phyloP scores from a whole-genome alignment of 2,113 vertebrate genomes.

The Arenaria interpres region DNA sequence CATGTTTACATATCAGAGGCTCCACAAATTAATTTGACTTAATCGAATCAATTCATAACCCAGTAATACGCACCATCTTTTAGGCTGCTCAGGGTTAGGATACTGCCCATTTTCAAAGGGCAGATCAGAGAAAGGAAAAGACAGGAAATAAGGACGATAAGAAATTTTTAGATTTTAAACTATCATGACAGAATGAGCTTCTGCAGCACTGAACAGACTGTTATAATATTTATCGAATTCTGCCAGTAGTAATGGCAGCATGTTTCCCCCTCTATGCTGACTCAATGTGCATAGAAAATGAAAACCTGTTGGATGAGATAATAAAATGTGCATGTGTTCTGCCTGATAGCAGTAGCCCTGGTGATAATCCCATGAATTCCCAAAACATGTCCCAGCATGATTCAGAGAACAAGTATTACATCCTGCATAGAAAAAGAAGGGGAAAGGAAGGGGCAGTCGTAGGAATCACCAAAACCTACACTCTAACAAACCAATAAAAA shows the following conservation, averaged over 20 bases:
- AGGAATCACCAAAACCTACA: background rate
- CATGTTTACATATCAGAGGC: background rate
- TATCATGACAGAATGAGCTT: background rate
- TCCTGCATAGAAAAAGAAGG: background rate
- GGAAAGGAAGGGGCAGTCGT: background rate
- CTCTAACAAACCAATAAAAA: background rate
- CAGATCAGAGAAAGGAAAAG: background rate
- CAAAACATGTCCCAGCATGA: constrained; percentile 51
- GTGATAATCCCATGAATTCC: constrained; percentile 70
- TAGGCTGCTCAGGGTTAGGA: background rate
- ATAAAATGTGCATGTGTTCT: constrained; percentile 66
- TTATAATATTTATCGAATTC: constrained; percentile 23
- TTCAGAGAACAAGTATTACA: constrained; percentile 25
- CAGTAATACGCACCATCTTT: background rate
- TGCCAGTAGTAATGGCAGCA: constrained; percentile 30
- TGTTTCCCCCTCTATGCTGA: background rate
- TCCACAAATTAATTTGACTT: background rate
- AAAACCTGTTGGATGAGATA: constrained; percentile 67
- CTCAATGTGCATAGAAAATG: constrained; percentile 53
- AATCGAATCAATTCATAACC: background rate
- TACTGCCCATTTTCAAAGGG: background rate
- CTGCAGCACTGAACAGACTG: background rate
- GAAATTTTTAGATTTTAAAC: background rate
- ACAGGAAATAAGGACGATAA: background rate
- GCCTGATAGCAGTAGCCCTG: constrained; percentile 62